Evolutionary conservation across 2,113 vertebrate species (phyloP), one percentile per base, ranked within the genome.

Genomic region (Fregata magnificens): DNA sequence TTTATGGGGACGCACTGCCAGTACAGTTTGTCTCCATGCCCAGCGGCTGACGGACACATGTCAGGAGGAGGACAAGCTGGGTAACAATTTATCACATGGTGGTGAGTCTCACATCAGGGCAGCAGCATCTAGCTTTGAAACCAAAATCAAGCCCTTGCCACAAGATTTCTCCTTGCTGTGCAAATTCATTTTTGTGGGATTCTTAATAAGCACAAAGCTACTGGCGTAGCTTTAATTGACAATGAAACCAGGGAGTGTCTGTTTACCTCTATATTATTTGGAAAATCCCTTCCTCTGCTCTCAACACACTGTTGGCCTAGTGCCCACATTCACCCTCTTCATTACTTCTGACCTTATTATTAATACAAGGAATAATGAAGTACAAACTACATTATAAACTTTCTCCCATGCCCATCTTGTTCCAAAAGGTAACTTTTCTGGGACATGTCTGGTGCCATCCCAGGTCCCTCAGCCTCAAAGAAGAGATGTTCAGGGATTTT

Each of bases 221-320:
- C 67, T 42, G 40, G 15, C 25, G 5, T 18, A 55, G 42, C 28
- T 90, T 83, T 77, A 71, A 69, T 2, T 66, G 82, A 73, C 76
- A 76, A 2, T 28, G 49, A 84, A 93, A 44, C 8, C 69, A 86
- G 83, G 88, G 69, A 91, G 90, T 62, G 82, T 63, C 56, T 92
- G 63, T 7, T 83, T 70, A 74, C 25, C 63, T 40, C 72, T 67
- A 29, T 25, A 34, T 22, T 55, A 38, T 50, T 62, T 82, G 95
- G 87, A 93, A 97, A 95, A 94, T 86, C 88, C 90, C 97, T 80
- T 90, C 71, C 82, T 79, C 62, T 94, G 74, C 79, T 66, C 93
- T 70, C 71, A 86, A 10, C 63, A 47, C 26, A 6, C 52, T 8
- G 25, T 38, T 96, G 90, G 90, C 66, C 53, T 6, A 16, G 42